Evolutionary conservation across 1,140 invertebrate species (phyloP), one percentile per base, ranked within the genome.

Genomic region (Trichonephila clavata): DNA sequence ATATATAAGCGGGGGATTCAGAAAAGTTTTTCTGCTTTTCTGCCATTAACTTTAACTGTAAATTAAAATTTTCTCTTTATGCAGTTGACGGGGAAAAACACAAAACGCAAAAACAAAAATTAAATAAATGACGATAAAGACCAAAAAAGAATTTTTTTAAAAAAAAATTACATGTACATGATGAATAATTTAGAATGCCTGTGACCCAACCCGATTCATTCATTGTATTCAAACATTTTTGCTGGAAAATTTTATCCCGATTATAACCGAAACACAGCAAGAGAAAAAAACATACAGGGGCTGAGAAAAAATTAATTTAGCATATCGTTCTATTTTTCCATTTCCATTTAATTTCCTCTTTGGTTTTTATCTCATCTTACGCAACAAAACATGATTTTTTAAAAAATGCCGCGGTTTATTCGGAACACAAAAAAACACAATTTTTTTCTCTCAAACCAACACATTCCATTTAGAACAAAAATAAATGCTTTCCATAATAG

Each of bases 1-100:
- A 84, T 39, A 39, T 39, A 27, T 18, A 18, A 16, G n/a, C 18
- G 14, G 6, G 39, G 39, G n/a, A 84, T 84, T 59, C 43, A 60
- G 59, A 32, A 92, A 92, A 65, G 68, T 90, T 90, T 90, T 90
- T 90, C 43, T 80, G 71, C 21, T 90, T 90, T 90, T 90, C 43
- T 80, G 71, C 21, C 24, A 80, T 90, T 90, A 80, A 77, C 20
- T 80, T 90, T 32, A 39, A 68, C 71, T 90, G 88, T 60, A 90
- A 90, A 90, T 90, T 90, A 90, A 90, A 90, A 90, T 89, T 39
- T 16, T 80, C 57, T 50, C 43, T 81, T 90, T 24, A 83, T 83
- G n/a, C 14, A 83, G n/a, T 21, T 83, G 27, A 18, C 32, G 8
- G 18, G 8, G 20, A 8, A 57, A 50, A 83, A 65, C 60, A 20